Evolutionary conservation across 2,888 invertebrate species (phyloP), one percentile per base, ranked within the genome.

Genomic region (Clostera curtula): DNA sequence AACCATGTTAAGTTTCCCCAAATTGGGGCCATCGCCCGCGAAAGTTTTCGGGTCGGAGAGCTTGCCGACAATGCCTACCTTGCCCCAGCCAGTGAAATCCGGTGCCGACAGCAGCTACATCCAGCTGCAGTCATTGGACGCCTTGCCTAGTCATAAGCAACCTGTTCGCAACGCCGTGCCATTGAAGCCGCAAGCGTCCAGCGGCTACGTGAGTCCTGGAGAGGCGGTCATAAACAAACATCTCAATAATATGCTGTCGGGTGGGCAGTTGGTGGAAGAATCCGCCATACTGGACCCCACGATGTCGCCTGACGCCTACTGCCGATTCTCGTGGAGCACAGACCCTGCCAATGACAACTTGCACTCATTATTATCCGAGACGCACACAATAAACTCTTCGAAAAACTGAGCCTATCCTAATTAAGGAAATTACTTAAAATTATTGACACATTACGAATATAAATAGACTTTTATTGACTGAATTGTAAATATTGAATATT

Each of bases 231-330:
- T 82, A 22, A 77, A 66, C 47, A 84, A 84, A 44, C 82, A 80
- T 39, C 56, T 82, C n/a, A 77, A 67, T 40, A 74, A 76, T 39
- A 68, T 80, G 50, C 49, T 72, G 38, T 62, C 67, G 7, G 65
- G 68, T 14, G 64, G 65, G 5, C 74, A 73, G 34, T 54, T 66
- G 12, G 49, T 59, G 10, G 80, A 82, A 18, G 75, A 79, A 51
- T 69, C 83, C 0, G 77, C 74, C 9, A 70, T 82, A 31, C 40
- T 82, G 18, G 80, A 82, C 40, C 80, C 80, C n/a, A 62, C 67
- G 29, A 80, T 83, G 74, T 82, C 83, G 14, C 83, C 83, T 4
- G 82, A 82, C 35, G 83, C 84, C 1, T 85, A 85, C 41, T 84
- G 84, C 47, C 70, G 83, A 10, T 84, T 85, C 52, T 84, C 84